These are phyloP conservation scores for Scatophagus argus DNA, from an alignment of 2,113 vertebrate species.

Conservation along the genomic window DNA sequence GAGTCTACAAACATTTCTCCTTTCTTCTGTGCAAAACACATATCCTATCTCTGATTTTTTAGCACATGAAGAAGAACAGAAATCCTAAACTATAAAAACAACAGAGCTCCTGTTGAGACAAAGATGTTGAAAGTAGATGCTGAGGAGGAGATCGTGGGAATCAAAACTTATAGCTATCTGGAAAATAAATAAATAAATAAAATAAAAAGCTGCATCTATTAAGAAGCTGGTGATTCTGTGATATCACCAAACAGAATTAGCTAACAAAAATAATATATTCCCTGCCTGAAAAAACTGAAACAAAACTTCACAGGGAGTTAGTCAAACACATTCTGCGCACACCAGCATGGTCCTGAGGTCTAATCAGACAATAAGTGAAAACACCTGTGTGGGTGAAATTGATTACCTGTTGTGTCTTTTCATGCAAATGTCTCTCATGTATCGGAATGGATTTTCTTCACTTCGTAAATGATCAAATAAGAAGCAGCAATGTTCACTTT, in stretches of 20 bases:
- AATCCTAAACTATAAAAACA: not conserved
- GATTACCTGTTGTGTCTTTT: not conserved
- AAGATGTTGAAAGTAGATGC: not conserved
- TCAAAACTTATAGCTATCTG: too few species aligned
- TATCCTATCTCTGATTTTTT: too few species aligned
- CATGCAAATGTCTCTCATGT: too few species aligned
- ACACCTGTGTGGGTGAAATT: not conserved
- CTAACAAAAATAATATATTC: not conserved
- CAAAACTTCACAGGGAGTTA: not conserved
- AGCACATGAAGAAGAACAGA: too few species aligned
- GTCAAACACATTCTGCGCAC: not conserved
- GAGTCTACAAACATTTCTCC: too few species aligned
- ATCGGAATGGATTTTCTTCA: too few species aligned
- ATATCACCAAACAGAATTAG: not conserved
- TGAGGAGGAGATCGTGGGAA: too few species aligned
- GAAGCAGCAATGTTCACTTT: too few species aligned
- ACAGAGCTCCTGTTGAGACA: not conserved
- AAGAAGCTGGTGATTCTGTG: not conserved
- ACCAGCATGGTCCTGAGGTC: not conserved
- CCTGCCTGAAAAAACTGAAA: not conserved
- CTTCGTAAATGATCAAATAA: too few species aligned
- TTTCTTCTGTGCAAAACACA: too few species aligned
- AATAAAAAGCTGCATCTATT: too few species aligned
- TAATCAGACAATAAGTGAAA: not conserved
- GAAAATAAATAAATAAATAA: too few species aligned